A percentile compares a stretch with the other conserved stretches of the same genome.
These are phyloP conservation scores for Edolisoma coerulescens DNA, from an alignment of 2,113 vertebrate species.

Conservation along the genomic window DNA sequence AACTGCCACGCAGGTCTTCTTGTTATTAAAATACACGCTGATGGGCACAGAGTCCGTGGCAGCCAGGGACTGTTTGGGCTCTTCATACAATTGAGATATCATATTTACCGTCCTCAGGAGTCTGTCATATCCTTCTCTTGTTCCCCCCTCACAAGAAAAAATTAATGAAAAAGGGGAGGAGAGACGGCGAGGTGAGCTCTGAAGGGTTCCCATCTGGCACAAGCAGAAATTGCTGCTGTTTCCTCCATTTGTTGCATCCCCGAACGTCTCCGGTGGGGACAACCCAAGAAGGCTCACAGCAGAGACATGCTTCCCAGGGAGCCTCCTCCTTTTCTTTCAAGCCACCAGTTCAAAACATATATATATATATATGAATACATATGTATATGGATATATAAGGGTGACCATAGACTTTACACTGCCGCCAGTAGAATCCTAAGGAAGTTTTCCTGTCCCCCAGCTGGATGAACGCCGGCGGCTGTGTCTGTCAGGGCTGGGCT, in stretches of 20 bases:
- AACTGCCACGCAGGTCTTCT: constrained; percentile 48
- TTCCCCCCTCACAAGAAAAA: constrained; percentile 1
- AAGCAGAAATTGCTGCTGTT: constrained; percentile 36
- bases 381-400: neutral
- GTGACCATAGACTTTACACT: neutral
- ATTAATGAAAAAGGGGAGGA: constrained; percentile 55
- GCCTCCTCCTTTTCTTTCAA: neutral
- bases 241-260: constrained; percentile 38
- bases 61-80: constrained; percentile 43
- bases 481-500: neutral
- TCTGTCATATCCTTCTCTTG: constrained; percentile 54
- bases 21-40: constrained; percentile 52
- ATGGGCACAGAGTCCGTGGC: constrained; percentile 5
- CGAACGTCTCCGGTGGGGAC: fast-evolving
- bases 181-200: neutral
- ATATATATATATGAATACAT: neutral
- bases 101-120: constrained; percentile 59
- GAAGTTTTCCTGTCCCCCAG: neutral
- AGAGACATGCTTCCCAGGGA: neutral
- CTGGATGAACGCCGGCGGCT: neutral
- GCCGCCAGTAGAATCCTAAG: neutral
- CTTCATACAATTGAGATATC: constrained; percentile 53
- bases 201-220: constrained; percentile 19
- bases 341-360: neutral
- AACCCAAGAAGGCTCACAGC: neutral